These are phyloP conservation scores for Polypedilum vanderplanki DNA, from an alignment of 1,140 invertebrate genomes.

Conservation along the genomic window DNA sequence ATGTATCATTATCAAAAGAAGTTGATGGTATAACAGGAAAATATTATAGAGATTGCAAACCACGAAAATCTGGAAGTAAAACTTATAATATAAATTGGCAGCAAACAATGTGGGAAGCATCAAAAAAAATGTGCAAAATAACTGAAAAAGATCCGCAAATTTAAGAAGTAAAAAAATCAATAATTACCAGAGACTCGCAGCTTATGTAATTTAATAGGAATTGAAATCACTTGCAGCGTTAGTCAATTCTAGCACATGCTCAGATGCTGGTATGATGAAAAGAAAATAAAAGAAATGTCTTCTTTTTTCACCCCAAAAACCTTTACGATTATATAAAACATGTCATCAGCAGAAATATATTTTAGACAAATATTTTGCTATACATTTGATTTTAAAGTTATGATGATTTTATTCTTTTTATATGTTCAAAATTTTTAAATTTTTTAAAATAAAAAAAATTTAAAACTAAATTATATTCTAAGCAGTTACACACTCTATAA, in stretches of 20 bases:
- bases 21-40: constrained; percentile 54
- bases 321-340: neutral
- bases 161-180: constrained; percentile 27
- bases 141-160: neutral
- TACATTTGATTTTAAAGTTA: neutral
- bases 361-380: neutral
- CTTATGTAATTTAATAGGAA: constrained; percentile 6
- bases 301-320: too few species aligned
- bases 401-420: neutral
- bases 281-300: too few species aligned
- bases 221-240: neutral
- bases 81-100: constrained; percentile 57
- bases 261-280: neutral
- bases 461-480: neutral
- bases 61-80: constrained; percentile 47
- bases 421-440: too few species aligned
- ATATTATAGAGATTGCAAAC: constrained; percentile 57
- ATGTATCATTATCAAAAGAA: constrained; percentile 63
- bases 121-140: constrained; percentile 12
- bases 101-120: constrained; percentile 40
- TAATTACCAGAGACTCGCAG: neutral
- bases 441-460: neutral
- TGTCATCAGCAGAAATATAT: neutral
- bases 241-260: neutral
- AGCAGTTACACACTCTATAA: neutral